A percentile compares a stretch with the other conserved stretches of the same genome.
Evolutionary conservation across 2,113 vertebrate genomes (phyloP).

Genomic region (Rhea pennata): DNA sequence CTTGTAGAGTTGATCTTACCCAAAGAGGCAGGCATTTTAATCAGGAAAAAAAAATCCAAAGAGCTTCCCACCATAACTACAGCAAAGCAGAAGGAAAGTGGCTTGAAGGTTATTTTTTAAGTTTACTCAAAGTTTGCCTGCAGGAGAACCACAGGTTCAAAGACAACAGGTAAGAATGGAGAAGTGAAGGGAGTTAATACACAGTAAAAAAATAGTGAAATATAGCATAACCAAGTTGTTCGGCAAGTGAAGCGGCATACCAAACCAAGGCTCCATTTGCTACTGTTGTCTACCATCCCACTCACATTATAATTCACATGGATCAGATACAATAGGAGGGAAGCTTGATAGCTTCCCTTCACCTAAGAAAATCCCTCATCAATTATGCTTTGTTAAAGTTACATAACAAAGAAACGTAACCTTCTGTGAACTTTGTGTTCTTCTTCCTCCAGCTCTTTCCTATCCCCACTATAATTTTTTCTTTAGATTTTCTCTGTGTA

Average conservation of each 20-base stretch:
- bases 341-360: neutral
- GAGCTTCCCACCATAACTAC: neutral
- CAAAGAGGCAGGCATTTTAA: neutral
- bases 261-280: neutral
- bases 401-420: too few relatives aligned
- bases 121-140: neutral
- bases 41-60: neutral
- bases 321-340: neutral
- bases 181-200: neutral
- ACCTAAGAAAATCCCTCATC: neutral
- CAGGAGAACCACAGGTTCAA: neutral
- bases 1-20: neutral
- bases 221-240: neutral
- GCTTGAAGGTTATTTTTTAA: neutral
- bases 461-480: neutral
- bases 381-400: too few relatives aligned
- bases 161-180: neutral
- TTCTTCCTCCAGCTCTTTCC: neutral
- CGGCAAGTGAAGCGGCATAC: neutral
- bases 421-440: too few relatives aligned
- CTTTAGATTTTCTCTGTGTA: neutral
- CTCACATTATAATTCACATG: neutral
- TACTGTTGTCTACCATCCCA: neutral
- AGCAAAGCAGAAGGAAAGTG: neutral
- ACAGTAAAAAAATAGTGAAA: neutral